Base-by-base conservation (phyloP, 1,140 invertebrate species). In the Latrodectus geometricus region DNA sequence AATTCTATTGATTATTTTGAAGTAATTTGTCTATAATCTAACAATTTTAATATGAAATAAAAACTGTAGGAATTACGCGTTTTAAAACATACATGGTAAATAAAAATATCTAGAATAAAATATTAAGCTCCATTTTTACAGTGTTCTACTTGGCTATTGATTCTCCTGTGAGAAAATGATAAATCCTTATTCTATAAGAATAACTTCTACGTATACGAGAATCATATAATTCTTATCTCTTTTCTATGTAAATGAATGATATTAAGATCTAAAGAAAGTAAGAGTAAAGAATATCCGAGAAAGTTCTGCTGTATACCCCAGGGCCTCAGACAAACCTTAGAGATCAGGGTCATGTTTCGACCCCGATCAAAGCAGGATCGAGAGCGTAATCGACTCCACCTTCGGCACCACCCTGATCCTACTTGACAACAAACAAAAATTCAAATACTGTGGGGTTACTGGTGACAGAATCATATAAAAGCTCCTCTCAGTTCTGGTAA, bases 261-360 rank as follows among this genome's bases (percentile, higher is more conserved):
- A 35, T 70, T 14, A 35, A 70, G 69, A 35, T 17, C 8, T 17
- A 15, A 66, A 66, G 21, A 66, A 66, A 66, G 65, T n/a, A 20
- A 66, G 15, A 72, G 23, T 14, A 23, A 11, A 72, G 52, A 56
- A 54, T 76, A 9, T 4, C 49, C 9, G 61, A 11, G 48, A 49
- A 12, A 49, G 56, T 15, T 11, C 17, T 11, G 17, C 11, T 3
- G 17, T 61, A 11, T 78, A n/a, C 68, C 69, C 21, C 21, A 9
- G 72, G 80, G 69, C 70, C 49, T 9, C 83, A 80, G 78, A 80
- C 78, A 70, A 12, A 35, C 35, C 66, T 74, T 48, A 49, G 66
- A 70, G 66, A 81, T 81, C 79, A 86, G 83, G 83, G 83, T 77
- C 75, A 77, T 50, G 74, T n/a, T 61, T 61, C 75, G 74, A 48